Base-by-base conservation (phyloP, 2,888 invertebrate genomes). In the Enchytraeus crypticus region DNA sequence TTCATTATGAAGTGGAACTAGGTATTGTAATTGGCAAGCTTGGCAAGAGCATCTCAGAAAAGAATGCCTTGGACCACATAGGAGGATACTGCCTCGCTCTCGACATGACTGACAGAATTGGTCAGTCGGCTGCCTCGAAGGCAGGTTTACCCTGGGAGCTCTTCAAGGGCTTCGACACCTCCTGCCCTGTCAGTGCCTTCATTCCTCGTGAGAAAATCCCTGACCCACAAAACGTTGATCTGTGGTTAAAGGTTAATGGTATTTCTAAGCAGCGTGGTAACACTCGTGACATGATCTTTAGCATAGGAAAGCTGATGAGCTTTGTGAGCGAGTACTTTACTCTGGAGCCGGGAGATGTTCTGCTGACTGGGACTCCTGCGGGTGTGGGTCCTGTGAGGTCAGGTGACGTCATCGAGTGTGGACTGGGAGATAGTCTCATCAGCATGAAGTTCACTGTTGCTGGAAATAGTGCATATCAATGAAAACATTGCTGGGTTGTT, bases 81-180 rank as follows among this genome's bases (percentile, higher is more conserved):
- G 86, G 83, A n/a, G 88, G 88, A 2, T 88, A 87, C 71, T 84
- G 85, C 57, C 77, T 87, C 23, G 87, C 88, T 0, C 79, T 89
- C 30, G 89, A 89, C 74, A 84, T 89, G 83, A 88, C 88, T 0
- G 83, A 83, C 14, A 69, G 79, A 69, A 73, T 71, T 53, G 54
- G 43, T 18, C 66, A 65, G 53, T 27, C 32, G 8, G 77, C 78
- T 58, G 80, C 82, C 2, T 83, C 83, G 71, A 80, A 82, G 53
- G 83, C 83, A 64, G 87, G 88, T 0, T 81, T 83, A 34, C 87
- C 89, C 0, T 89, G 89, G 89, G 82, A 83, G 18, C 73, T 89
- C 57, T 86, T 87, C 1, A 89, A 89, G 79, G 86, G 87, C 2
- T 89, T 89, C 72, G 88, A 89, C 74, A 87, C 87, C 0, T 84